Percentiles rank a stretch among this genome's conserved stretches.
phyloP scores from a whole-genome alignment of 2,888 invertebrate species.

The Danaus chrysippus region DNA sequence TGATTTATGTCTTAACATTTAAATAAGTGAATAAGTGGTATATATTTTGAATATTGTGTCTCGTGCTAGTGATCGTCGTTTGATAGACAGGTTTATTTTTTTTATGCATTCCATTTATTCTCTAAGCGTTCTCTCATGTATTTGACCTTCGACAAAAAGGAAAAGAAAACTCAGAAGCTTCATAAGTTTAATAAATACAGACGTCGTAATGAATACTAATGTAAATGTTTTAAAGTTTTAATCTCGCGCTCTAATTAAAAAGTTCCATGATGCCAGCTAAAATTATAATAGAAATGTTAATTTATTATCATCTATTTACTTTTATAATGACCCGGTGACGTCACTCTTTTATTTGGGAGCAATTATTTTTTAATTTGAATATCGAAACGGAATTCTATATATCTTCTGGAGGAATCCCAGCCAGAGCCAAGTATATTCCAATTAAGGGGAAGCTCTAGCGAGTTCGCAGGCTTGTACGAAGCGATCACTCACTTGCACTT shows the following conservation, averaged over 20 bases:
- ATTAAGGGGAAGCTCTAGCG: conserved; percentile 66
- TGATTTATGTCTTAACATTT: no score
- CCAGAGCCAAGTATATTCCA: conserved; percentile 62
- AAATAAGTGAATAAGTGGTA: no score
- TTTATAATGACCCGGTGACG: not conserved
- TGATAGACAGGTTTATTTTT: no score
- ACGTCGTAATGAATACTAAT: conserved; percentile 8
- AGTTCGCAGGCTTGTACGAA: conserved; percentile 67
- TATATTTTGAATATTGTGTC: no score
- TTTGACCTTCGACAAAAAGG: not conserved
- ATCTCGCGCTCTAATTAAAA: conserved; percentile 1
- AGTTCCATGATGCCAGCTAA: not conserved
- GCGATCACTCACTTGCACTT: conserved; percentile 79
- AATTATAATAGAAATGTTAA: conserved; percentile 7
- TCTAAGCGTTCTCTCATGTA: not conserved
- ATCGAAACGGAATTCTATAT: conserved; percentile 2
- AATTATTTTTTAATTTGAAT: conserved; percentile 3
- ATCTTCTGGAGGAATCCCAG: conserved; percentile 49
- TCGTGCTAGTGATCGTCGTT: no score
- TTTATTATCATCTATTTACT: not conserved
- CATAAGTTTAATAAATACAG: conserved; percentile 1
- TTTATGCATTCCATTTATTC: no score
- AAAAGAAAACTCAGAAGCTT: conserved; percentile 4
- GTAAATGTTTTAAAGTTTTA: conserved; percentile 4
- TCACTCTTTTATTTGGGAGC: not conserved